Evolutionary conservation across 1,140 invertebrate genomes (phyloP).

Genomic region (Zaprionus capensis): DNA sequence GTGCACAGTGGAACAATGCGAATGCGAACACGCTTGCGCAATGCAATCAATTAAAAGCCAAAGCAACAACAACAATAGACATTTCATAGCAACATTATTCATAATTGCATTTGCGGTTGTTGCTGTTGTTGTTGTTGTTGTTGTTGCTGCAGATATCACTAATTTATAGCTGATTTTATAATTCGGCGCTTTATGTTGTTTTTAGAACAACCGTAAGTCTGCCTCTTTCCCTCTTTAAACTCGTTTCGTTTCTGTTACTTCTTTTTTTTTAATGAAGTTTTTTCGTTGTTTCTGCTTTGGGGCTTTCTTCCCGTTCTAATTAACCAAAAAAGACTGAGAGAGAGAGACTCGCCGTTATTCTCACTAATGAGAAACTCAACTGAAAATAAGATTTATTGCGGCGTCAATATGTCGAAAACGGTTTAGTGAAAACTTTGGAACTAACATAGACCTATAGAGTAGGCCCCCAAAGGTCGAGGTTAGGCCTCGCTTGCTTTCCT

Average conservation of each 20-base stretch:
- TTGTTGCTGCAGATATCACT: constrained; percentile 52
- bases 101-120: constrained; percentile 59
- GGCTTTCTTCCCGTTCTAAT: constrained; percentile 67
- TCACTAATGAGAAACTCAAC: constrained; percentile 60
- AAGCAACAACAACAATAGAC: constrained; percentile 35
- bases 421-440: constrained; percentile 51
- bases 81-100: constrained; percentile 65
- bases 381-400: constrained; percentile 46
- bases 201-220: constrained; percentile 36
- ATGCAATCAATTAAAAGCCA: constrained; percentile 66
- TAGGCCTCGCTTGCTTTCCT: constrained; percentile 30
- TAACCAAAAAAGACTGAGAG: constrained; percentile 39
- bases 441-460: constrained; percentile 12
- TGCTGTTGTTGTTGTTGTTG: constrained; percentile 35
- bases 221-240: neutral
- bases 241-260: constrained; percentile 35
- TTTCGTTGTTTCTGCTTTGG: constrained; percentile 27
- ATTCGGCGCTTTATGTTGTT: constrained; percentile 48
- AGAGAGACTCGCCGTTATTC: constrained; percentile 51
- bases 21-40: constrained; percentile 54
- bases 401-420: constrained; percentile 45
- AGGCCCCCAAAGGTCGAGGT: constrained; percentile 19
- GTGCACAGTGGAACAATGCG: constrained; percentile 48
- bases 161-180: constrained; percentile 61
- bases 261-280: constrained; percentile 58